phyloP scores from a whole-genome alignment of 2,888 invertebrate species.

The Plagodis pulveraria region DNA sequence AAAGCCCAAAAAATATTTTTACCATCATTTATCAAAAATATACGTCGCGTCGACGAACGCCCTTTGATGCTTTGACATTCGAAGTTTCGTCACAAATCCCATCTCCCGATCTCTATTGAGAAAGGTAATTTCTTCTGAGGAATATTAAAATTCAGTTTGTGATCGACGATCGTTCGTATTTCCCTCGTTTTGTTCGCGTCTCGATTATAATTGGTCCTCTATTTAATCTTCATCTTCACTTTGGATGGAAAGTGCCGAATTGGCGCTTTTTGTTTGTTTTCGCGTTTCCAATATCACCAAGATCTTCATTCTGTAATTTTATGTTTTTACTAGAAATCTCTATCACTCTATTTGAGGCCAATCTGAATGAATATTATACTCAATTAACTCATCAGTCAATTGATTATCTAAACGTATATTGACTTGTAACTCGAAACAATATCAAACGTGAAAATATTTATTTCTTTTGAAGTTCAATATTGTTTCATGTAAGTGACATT shows the following conservation, averaged over 20 bases:
- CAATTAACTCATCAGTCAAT: no score
- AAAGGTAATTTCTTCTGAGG: constrained; percentile 54
- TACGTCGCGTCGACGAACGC: constrained; percentile 36
- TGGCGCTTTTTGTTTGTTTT: constrained; percentile 23
- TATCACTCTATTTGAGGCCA: no score
- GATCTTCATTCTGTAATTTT: constrained; percentile 12
- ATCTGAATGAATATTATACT: no score
- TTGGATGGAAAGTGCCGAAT: constrained; percentile 13
- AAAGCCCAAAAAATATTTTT: constrained; percentile 43
- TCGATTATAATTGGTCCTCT: constrained; percentile 33
- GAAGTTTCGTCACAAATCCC: constrained; percentile 40
- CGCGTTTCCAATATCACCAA: constrained; percentile 17
- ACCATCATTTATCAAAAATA: constrained; percentile 55
- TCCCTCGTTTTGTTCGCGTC: constrained; percentile 24
- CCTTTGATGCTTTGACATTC: constrained; percentile 48
- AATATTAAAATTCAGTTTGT: constrained; percentile 26
- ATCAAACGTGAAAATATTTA: no score
- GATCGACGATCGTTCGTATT: constrained; percentile 29
- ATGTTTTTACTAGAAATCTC: constrained; percentile 19
- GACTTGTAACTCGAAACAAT: no score
- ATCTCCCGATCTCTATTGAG: constrained; percentile 32
- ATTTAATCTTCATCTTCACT: constrained; percentile 22
- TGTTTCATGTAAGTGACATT: no score
- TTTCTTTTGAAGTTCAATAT: no score
- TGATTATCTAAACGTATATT: no score